phyloP scores from a whole-genome alignment of 2,888 invertebrate species.

The Melinopterus prodromus region DNA sequence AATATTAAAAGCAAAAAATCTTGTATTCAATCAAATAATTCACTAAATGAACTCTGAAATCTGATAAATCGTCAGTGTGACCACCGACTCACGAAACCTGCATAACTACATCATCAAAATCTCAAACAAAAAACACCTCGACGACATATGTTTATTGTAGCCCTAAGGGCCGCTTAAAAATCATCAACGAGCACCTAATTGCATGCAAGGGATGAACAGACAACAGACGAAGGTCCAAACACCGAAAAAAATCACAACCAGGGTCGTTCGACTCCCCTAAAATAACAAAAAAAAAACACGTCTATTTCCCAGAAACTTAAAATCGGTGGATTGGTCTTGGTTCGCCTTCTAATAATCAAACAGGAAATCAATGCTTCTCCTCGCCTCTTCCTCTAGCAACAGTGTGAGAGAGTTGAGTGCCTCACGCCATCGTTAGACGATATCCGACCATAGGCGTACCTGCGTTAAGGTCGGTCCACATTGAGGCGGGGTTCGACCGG shows the following conservation, averaged over 20 bases:
- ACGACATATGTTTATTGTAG: not conserved
- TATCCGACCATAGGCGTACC: not conserved
- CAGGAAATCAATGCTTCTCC: not conserved
- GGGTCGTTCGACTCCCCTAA: not conserved
- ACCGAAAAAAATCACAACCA: not conserved
- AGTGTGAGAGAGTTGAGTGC: not conserved
- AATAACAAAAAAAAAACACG: not conserved
- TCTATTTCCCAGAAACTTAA: not conserved
- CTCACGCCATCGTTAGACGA: not conserved
- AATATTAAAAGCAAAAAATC: too few species aligned
- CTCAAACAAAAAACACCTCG: not conserved
- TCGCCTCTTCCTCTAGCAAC: not conserved
- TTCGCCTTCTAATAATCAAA: not conserved
- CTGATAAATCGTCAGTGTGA: too few species aligned
- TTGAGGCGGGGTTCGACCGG: not conserved
- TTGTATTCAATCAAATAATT: too few species aligned
- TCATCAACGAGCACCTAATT: slow-evolving; percentile 4
- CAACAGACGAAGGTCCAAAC: not conserved
- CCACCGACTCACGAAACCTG: not conserved
- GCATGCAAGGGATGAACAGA: not conserved
- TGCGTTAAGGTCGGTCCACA: not conserved
- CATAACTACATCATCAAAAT: not conserved
- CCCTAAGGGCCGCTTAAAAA: not conserved
- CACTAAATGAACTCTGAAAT: too few species aligned
- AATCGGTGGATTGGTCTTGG: not conserved